Conservation (phyloP, 2,113 vertebrate genomes). For the Mustela lutreola region DNA sequence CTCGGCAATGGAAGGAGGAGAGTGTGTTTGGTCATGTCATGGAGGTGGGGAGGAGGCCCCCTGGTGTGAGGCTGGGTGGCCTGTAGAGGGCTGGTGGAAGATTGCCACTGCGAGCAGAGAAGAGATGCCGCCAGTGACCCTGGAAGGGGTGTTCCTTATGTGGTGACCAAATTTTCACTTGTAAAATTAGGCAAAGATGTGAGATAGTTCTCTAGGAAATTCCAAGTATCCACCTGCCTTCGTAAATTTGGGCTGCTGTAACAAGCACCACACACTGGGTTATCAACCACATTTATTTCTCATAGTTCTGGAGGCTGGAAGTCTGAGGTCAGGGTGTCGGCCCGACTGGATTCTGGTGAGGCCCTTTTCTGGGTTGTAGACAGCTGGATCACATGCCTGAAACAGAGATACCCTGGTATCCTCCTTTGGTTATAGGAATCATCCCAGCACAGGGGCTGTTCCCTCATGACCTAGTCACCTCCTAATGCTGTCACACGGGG, state of each 20-base stretch:
- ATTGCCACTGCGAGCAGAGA: background rate
- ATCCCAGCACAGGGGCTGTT: background rate
- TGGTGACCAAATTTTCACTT: background rate
- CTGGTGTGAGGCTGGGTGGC: background rate
- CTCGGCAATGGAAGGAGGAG: background rate
- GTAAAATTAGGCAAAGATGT: background rate
- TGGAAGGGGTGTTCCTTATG: background rate
- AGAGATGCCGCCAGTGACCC: background rate
- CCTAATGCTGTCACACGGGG: background rate
- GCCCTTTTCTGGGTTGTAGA: background rate
- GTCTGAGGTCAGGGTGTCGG: background rate
- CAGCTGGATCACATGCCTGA: accelerated
- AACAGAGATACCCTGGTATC: background rate
- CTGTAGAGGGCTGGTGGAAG: background rate
- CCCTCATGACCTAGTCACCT: background rate
- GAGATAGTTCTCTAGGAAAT: background rate
- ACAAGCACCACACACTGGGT: background rate
- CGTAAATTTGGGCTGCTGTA: background rate
- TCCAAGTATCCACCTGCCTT: background rate
- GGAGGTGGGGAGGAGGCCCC: background rate
- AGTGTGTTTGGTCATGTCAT: background rate
- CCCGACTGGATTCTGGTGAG: background rate
- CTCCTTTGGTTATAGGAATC: background rate
- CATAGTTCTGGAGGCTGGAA: background rate
- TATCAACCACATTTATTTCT: background rate